Evolutionary conservation across 1,140 invertebrate species (phyloP).

Genomic region (Hydropsyche tenuis): DNA sequence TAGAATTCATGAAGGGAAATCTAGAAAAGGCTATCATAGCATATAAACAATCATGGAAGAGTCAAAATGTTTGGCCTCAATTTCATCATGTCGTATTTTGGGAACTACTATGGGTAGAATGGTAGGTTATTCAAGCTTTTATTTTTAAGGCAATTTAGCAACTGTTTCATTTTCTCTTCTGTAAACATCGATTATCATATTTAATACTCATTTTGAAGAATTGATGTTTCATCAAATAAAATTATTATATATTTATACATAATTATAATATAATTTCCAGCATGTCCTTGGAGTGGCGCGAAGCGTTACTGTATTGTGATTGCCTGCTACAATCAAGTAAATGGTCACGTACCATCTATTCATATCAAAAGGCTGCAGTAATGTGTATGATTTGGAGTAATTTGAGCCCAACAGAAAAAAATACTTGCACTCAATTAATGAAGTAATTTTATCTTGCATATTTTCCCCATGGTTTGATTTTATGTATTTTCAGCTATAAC

Average conservation of each 20-base stretch:
- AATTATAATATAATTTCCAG: conserved; percentile 55
- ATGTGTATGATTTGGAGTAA: conserved; percentile 74
- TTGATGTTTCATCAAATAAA: too few relatives aligned
- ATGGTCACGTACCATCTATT: conserved; percentile 92
- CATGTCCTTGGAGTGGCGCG: conserved; percentile 71
- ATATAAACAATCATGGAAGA: conserved; percentile 85
- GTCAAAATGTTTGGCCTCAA: conserved; percentile 88
- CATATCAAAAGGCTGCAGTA: conserved; percentile 86
- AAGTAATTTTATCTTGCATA: conserved; percentile 57
- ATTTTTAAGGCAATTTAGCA: too few relatives aligned
- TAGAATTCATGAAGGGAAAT: conserved; percentile 83
- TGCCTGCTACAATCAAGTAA: conserved; percentile 78
- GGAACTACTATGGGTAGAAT: conserved; percentile 92
- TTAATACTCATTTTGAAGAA: too few relatives aligned
- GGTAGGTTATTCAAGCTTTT: too few relatives aligned
- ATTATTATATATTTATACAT: conserved; percentile 4
- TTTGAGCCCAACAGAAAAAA: conserved; percentile 61
- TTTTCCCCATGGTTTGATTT: not conserved
- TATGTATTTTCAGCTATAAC: not conserved
- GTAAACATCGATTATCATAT: not conserved
- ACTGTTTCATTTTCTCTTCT: not conserved
- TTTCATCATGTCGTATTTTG: conserved; percentile 96
- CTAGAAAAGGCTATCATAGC: conserved; percentile 76
- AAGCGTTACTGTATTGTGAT: conserved; percentile 76
- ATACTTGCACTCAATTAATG: conserved; percentile 67